These are phyloP conservation scores for Cotesia glomerata DNA, from an alignment of 1,140 invertebrate species.

Conservation along the genomic window DNA sequence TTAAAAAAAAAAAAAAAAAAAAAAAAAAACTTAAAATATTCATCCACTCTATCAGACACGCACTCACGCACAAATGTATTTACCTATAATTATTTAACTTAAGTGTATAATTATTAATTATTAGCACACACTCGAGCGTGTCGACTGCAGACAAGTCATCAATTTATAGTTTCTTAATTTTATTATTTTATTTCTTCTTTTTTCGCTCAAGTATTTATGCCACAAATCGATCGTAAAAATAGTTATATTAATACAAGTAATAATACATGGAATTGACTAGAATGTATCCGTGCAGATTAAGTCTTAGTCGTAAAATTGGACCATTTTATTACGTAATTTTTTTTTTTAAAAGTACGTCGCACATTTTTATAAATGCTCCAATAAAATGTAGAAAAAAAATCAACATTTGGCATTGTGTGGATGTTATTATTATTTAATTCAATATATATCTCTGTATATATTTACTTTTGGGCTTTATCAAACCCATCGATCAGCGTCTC, in stretches of 20 bases:
- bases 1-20: no score
- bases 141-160: background rate
- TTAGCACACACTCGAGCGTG: background rate
- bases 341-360: background rate
- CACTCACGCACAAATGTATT: background rate
- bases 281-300: background rate
- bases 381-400: background rate
- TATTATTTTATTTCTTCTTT: background rate
- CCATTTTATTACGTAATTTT: background rate
- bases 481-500: slow-evolving; percentile 84
- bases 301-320: background rate
- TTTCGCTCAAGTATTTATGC: background rate
- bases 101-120: background rate
- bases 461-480: slow-evolving; percentile 63
- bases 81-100: no score
- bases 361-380: no score
- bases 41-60: background rate
- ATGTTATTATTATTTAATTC: no score
- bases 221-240: slow-evolving; percentile 6
- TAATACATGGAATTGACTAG: slow-evolving; percentile 21
- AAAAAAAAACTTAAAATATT: background rate
- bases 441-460: background rate
- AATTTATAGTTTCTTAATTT: background rate
- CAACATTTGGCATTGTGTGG: background rate
- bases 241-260: slow-evolving; percentile 14